phyloP scores from a whole-genome alignment of 2,797 vertebrate species.

The Caiman crocodilus region DNA sequence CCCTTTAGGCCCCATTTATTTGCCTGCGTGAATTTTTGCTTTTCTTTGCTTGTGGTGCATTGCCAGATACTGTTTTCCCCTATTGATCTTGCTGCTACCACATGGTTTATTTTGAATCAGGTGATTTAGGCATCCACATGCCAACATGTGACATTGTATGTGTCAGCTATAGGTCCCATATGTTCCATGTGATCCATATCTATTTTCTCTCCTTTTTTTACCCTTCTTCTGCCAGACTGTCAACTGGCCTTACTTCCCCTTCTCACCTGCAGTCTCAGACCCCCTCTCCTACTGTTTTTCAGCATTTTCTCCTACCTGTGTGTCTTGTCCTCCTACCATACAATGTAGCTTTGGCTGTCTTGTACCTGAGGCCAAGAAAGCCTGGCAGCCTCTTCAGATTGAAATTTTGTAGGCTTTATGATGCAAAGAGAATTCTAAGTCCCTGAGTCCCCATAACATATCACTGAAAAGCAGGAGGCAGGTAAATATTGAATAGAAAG shows the following conservation, averaged over 20 bases:
- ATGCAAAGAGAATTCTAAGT: conserved; percentile 58
- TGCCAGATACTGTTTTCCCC: not conserved
- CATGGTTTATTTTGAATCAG: not conserved
- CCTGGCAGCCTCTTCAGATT: conserved; percentile 55
- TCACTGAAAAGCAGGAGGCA: conserved; percentile 34
- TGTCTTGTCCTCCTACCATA: not conserved
- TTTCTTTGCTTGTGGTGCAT: no score
- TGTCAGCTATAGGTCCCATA: not conserved
- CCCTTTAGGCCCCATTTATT: not conserved
- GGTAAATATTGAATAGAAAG: conserved; percentile 32
- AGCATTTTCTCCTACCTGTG: not conserved
- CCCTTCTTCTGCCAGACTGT: no score
- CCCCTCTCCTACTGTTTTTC: not conserved
- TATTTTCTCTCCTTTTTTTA: not conserved
- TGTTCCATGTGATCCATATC: not conserved
- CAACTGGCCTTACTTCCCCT: not conserved
- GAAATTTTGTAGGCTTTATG: conserved; percentile 57
- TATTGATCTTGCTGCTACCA: not conserved
- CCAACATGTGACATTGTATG: no score
- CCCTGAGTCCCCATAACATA: conserved; percentile 29
- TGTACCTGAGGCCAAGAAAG: conserved; percentile 47
- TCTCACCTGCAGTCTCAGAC: rapidly evolving
- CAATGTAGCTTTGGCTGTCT: conserved; percentile 39
- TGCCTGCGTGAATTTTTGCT: not conserved
- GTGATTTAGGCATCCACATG: not conserved